Base-by-base conservation (phyloP, 2,113 vertebrate species). In the Neogobius melanostomus region DNA sequence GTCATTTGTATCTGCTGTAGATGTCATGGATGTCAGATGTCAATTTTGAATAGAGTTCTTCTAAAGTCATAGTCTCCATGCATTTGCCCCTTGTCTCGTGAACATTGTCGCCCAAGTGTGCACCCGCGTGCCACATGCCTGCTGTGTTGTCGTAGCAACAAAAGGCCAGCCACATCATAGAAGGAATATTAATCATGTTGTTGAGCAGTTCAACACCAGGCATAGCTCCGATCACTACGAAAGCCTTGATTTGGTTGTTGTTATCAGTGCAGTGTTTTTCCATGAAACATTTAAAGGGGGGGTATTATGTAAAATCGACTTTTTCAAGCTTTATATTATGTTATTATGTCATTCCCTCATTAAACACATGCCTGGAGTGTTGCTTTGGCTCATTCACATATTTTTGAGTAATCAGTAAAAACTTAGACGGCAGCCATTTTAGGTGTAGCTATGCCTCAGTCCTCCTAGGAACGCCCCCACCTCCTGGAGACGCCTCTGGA, bases 101-200 rank as follows among this genome's bases (percentile, higher is more conserved):
- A 0, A 28, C 6, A 4, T 82, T 82, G 0, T 48, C 0, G 0
- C 48, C 64, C 75, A 68, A 77, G 48, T 75, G 49, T 1, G 73
- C 65, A 3, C 73, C 67, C 4, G 82, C 73, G 0, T 82, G 12
- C 79, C 82, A 85, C 11, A 0, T 28, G 0, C 6, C 0, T 14
- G 5, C 1, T 2, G 0, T 21, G 8, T 2, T 2, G 28, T 51
- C 76, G 65, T 77, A 74, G 60, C 82, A 85, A 46, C 82, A 85
- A 62, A 85, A 82, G 2, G 82, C 82, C 7, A 79, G 71, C 79
- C 76, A 85, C 28, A 85, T 70, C 17, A 15, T 3, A 45, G 71
- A 66, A n/a, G 82, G 82, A 54, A 79, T 16, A 45, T 82, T 76
- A 4, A 76, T 7, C 10, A 0, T 64, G 0, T 72, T 59, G 7